Conservation (phyloP, 2,888 invertebrate genomes). For the Coelopa pilipes region DNA sequence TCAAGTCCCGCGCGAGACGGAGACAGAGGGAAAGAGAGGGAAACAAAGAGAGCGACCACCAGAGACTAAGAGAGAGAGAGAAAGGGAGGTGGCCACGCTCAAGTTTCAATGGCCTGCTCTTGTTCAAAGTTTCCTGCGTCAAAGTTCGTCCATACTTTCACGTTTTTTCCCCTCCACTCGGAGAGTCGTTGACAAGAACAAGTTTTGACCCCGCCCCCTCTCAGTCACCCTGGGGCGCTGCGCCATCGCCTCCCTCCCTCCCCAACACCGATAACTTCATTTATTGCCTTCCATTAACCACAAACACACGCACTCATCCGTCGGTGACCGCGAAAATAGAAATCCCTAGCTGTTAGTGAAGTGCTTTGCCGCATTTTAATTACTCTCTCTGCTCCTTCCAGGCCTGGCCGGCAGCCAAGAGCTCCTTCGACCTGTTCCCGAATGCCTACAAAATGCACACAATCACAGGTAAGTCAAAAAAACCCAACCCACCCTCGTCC, state of each 20-base stretch:
- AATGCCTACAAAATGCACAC: slow-evolving; percentile 58
- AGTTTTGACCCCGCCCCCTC: too few relatives aligned
- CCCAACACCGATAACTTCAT: not conserved
- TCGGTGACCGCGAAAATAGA: not conserved
- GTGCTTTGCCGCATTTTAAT: not conserved
- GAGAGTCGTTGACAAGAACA: too few relatives aligned
- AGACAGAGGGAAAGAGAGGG: too few relatives aligned
- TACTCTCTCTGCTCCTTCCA: slow-evolving; percentile 42
- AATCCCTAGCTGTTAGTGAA: not conserved
- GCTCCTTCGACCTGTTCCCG: slow-evolving; percentile 61
- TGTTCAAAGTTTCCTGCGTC: too few relatives aligned
- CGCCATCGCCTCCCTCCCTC: not conserved
- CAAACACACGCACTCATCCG: not conserved
- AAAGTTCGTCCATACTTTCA: too few relatives aligned
- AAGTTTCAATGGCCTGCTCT: too few relatives aligned
- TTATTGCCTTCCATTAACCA: not conserved
- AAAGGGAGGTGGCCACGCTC: too few relatives aligned
- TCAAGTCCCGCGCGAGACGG: too few relatives aligned
- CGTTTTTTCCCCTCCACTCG: too few relatives aligned
- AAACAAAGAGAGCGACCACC: too few relatives aligned
- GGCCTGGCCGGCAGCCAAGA: slow-evolving; percentile 65
- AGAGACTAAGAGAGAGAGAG: too few relatives aligned
- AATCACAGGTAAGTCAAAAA: slow-evolving; percentile 58
- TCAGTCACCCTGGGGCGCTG: too few relatives aligned
- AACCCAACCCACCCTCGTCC: not conserved